phyloP scores from a whole-genome alignment of 2,888 invertebrate genomes.

The Drosophila anomalipes region DNA sequence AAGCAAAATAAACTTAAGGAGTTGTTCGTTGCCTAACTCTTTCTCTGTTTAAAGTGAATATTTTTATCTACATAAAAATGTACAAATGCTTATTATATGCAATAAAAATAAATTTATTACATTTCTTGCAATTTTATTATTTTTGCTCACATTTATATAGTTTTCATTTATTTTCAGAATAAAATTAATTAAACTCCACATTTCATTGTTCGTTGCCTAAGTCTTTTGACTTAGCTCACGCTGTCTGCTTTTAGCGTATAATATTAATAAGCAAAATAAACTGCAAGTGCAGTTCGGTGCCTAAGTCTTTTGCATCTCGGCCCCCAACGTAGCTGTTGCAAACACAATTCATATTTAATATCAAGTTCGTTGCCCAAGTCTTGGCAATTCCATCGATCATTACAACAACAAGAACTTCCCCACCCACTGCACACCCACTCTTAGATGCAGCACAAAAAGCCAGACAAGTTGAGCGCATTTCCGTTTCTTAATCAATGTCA shows the following conservation, averaged over 20 bases:
- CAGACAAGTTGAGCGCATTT: constrained; percentile 72
- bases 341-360: constrained; percentile 47
- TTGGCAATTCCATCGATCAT: constrained; percentile 47
- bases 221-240: constrained; percentile 40
- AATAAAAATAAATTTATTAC: background rate
- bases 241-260: background rate
- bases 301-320: constrained; percentile 33
- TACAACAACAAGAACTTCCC: background rate
- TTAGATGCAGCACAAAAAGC: constrained; percentile 36
- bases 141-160: background rate
- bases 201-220: constrained; percentile 50
- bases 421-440: background rate
- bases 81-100: background rate
- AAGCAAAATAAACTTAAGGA: background rate
- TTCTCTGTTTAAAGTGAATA: constrained; percentile 9
- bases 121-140: background rate
- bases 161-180: background rate
- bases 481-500: constrained; percentile 79
- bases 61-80: background rate
- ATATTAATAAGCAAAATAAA: background rate
- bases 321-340: constrained; percentile 19
- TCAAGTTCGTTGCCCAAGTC: constrained; percentile 41
- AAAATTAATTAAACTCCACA: background rate
- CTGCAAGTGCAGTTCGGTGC: constrained; percentile 30
- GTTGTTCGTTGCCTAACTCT: constrained; percentile 48